These are phyloP conservation scores for Agriopis aurantiaria DNA, from an alignment of 2,888 invertebrate genomes.

Conservation along the genomic window DNA sequence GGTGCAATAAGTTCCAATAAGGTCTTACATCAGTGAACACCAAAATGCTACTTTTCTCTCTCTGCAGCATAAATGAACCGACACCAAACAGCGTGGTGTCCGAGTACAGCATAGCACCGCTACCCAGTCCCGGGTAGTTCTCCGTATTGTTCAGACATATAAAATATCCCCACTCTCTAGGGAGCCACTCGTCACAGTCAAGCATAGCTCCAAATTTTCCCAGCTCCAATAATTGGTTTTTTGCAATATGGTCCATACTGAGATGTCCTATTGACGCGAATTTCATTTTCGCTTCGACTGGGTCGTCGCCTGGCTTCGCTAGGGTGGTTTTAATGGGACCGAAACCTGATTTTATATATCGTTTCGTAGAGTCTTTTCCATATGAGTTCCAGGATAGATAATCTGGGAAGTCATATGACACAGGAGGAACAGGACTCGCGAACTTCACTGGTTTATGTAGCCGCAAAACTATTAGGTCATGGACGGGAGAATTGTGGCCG, in stretches of 20 bases:
- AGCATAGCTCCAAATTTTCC: background rate
- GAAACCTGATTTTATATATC: background rate
- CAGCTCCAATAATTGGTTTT: background rate
- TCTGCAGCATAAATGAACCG: background rate
- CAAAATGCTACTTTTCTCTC: background rate
- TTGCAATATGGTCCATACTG: background rate
- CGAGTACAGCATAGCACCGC: background rate
- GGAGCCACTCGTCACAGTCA: conserved; percentile 9
- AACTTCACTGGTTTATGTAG: background rate
- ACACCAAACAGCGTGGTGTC: background rate
- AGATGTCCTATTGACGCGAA: conserved; percentile 2
- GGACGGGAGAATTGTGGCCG: background rate
- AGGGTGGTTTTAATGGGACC: background rate
- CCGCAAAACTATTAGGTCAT: conserved; percentile 3
- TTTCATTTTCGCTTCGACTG: background rate
- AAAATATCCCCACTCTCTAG: background rate
- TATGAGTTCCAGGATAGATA: background rate
- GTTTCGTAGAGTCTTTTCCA: background rate
- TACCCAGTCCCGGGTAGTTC: conserved; percentile 1
- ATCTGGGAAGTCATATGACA: background rate
- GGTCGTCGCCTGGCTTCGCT: background rate
- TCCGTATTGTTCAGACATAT: conserved; percentile 6
- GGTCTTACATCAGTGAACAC: conserved; percentile 8
- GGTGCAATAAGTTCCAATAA: background rate
- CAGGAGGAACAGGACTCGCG: background rate